Conservation (phyloP, 2,797 vertebrate species). For the Percopsis omiscomaycus region DNA sequence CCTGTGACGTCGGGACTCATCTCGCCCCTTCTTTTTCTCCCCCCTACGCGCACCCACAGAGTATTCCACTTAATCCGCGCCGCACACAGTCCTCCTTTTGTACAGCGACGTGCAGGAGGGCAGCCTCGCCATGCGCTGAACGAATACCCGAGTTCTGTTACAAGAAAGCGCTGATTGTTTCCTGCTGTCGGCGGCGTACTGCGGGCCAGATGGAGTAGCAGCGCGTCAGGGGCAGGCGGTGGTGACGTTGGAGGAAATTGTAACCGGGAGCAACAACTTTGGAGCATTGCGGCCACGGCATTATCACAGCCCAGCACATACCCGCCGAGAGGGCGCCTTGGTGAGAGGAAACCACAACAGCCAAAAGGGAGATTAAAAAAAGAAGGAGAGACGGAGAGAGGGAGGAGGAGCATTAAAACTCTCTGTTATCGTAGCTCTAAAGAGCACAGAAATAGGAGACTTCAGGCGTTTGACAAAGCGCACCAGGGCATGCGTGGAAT, state of each 20-base stretch:
- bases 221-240: background rate
- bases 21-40: slow-evolving; percentile 40
- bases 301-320: slow-evolving; percentile 54
- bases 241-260: slow-evolving; percentile 30
- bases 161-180: slow-evolving; percentile 48
- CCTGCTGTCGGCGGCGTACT: slow-evolving; percentile 28
- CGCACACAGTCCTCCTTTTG: slow-evolving; percentile 66
- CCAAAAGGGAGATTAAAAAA: slow-evolving; percentile 19
- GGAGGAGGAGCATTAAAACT: slow-evolving; percentile 51
- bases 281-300: slow-evolving; percentile 39
- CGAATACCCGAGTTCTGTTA: slow-evolving; percentile 45
- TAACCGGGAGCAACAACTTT: slow-evolving; percentile 50
- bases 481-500: slow-evolving; percentile 74
- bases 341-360: slow-evolving; percentile 17
- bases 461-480: slow-evolving; percentile 65
- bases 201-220: slow-evolving; percentile 9
- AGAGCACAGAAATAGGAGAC: slow-evolving; percentile 46
- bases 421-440: slow-evolving; percentile 56
- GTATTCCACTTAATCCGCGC: slow-evolving; percentile 63
- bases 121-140: slow-evolving; percentile 40
- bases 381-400: slow-evolving; percentile 22
- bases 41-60: slow-evolving; percentile 61
- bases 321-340: slow-evolving; percentile 36
- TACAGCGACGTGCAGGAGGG: slow-evolving; percentile 39
- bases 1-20: slow-evolving; percentile 69